Conservation (phyloP, 2,888 invertebrate genomes). For the Heliconius ismenius region DNA sequence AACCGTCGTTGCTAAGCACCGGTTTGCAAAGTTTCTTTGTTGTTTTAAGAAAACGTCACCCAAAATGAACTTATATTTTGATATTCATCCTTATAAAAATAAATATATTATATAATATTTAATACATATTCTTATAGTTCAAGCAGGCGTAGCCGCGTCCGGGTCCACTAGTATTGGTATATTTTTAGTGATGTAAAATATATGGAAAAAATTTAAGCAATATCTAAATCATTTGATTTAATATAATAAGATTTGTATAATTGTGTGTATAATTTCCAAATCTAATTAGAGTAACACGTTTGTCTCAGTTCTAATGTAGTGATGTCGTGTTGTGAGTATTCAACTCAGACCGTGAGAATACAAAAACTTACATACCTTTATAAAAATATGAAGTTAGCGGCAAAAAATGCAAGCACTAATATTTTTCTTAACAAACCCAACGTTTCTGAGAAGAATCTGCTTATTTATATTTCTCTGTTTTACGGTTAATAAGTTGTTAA, state of each 20-base stretch:
- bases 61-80: too few species aligned
- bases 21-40: too few species aligned
- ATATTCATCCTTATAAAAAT: too few species aligned
- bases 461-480: slow-evolving; percentile 11
- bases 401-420: slow-evolving; percentile 47
- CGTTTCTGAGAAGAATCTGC: slow-evolving; percentile 36
- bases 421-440: slow-evolving; percentile 42
- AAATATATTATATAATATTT: too few species aligned
- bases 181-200: neutral
- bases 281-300: slow-evolving; percentile 10
- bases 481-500: slow-evolving; percentile 27
- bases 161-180: too few species aligned
- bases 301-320: neutral
- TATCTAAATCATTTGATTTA: neutral
- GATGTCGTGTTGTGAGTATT: slow-evolving; percentile 13
- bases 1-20: too few species aligned
- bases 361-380: slow-evolving; percentile 26
- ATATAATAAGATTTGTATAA: neutral
- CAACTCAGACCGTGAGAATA: slow-evolving; percentile 39
- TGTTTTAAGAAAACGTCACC: too few species aligned
- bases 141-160: too few species aligned
- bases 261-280: neutral
- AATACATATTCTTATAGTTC: too few species aligned
- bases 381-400: slow-evolving; percentile 43
- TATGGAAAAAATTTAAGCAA: neutral